Base-by-base conservation (phyloP, 92 coral and sea anemone genomes). In the Heliopora coerulea region DNA sequence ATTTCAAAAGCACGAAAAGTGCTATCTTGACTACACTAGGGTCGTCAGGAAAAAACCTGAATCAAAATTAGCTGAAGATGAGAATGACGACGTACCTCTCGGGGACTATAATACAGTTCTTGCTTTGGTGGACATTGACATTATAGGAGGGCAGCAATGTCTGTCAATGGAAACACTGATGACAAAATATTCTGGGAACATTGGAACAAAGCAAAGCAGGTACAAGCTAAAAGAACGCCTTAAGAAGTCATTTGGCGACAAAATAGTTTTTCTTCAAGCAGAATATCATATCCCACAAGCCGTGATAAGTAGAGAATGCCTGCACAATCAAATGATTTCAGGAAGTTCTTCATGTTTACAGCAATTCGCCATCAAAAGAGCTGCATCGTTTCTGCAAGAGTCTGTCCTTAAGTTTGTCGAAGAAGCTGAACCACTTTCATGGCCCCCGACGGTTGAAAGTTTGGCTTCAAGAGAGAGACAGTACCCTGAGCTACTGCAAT, bases 381-480 rank as follows among this genome's bases (percentile, higher is more conserved):
- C 72, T 19, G 56, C 72, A 65, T 41, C 72, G 20, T 24, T 65
- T 34, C 56, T 65, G 54, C 56, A 26, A 21, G 72, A 65, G 30
- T 41, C 33, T 25, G 72, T 65, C 8, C 10, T 21, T 9, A 20
- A 40, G 19, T 41, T 17, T 24, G 6, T 65, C 19, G 34, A 65
- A 40, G 30, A 65, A 65, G 54, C 72, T 41, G 29, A 23, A 1
- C 54, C 72, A 65, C 56, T 42, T 41, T 54, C 72, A 8, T 65
- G 72, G 72, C 72, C 72, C 25, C 72, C 72, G 28, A 65, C 72
- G 23, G 72, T 65, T n/a, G 72, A 65, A 34, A 65, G 72, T 26
- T 44, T 65, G 56, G 17, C 33, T 8, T 41, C 54, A 18, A 44
- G 56, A 24, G 72, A 41, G 35, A 6, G 15, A 26, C 54, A 44